Evolutionary conservation across 92 coral and sea anemone species (phyloP).

Genomic region (Zoanthus gigantus): DNA sequence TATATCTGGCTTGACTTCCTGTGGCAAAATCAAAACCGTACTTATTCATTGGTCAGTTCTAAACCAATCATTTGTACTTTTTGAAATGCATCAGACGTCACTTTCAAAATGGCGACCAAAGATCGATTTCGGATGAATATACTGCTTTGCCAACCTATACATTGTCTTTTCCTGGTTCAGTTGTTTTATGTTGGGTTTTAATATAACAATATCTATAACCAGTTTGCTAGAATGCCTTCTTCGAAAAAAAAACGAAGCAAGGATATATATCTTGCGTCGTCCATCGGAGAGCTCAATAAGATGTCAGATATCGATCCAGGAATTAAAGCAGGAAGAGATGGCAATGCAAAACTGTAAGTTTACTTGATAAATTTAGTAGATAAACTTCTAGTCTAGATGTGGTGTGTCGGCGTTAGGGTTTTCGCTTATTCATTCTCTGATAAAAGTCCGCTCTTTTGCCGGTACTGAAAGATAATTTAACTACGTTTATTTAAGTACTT

Average conservation of each 20-base stretch:
- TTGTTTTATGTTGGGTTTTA: background rate
- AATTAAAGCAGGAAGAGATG: conserved; percentile 50
- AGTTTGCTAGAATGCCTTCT: conserved; percentile 74
- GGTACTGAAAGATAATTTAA: too few relatives aligned
- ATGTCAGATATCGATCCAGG: conserved; percentile 60
- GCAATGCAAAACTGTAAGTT: conserved; percentile 79
- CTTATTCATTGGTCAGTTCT: background rate
- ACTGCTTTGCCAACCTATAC: background rate
- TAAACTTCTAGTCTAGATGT: background rate
- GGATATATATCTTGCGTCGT: conserved; percentile 73
- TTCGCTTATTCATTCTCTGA: background rate
- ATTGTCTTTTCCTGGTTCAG: background rate
- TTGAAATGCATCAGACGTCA: background rate
- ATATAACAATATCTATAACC: background rate
- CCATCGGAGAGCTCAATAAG: conserved; percentile 73
- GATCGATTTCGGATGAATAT: background rate
- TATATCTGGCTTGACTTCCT: background rate
- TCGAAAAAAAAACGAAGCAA: conserved; percentile 69
- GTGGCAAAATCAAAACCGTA: background rate
- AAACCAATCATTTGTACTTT: background rate
- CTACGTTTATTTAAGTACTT: too few relatives aligned
- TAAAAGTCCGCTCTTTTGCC: too few relatives aligned
- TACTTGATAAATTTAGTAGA: background rate
- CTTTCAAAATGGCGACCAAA: conserved; percentile 16
- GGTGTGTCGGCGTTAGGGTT: background rate